Conservation (phyloP, 1,140 invertebrate genomes). For the Fopius arisanus region DNA sequence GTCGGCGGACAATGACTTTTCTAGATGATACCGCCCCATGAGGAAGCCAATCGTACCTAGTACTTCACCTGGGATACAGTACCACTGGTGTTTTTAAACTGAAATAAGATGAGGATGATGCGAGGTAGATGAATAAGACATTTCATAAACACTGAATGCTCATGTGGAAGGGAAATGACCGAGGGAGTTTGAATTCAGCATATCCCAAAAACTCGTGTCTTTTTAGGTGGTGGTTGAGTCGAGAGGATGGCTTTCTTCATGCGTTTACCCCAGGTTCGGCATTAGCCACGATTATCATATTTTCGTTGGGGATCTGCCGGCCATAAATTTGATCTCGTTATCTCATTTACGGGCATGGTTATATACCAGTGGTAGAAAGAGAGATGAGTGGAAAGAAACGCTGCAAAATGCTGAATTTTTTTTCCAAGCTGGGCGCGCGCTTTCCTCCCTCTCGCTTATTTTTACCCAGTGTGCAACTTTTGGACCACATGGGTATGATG, state of each 20-base stretch:
- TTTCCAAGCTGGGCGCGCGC: background rate
- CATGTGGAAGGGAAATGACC: background rate
- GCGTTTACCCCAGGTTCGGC: conserved; percentile 43
- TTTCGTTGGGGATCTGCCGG: conserved; percentile 58
- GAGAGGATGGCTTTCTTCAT: conserved; percentile 20
- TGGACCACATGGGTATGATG: conserved; percentile 4
- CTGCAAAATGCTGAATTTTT: conserved; percentile 9
- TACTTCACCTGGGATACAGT: background rate
- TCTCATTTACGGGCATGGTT: conserved; percentile 58
- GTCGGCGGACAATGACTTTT: background rate
- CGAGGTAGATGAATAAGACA: background rate
- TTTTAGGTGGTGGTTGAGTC: background rate
- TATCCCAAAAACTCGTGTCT: background rate
- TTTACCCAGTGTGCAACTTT: conserved; percentile 14
- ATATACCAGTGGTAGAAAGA: conserved; percentile 25
- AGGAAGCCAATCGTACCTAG: background rate
- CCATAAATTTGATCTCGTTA: conserved; percentile 67
- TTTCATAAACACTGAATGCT: background rate
- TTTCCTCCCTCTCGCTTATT: background rate
- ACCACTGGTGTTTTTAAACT: background rate
- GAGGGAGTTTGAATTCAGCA: background rate
- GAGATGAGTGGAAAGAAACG: conserved; percentile 35
- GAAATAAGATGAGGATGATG: background rate
- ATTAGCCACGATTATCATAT: conserved; percentile 64
- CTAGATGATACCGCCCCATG: background rate